These are phyloP conservation scores for Ephialtes manifestator DNA, from an alignment of 2,888 invertebrate species.

Conservation along the genomic window DNA sequence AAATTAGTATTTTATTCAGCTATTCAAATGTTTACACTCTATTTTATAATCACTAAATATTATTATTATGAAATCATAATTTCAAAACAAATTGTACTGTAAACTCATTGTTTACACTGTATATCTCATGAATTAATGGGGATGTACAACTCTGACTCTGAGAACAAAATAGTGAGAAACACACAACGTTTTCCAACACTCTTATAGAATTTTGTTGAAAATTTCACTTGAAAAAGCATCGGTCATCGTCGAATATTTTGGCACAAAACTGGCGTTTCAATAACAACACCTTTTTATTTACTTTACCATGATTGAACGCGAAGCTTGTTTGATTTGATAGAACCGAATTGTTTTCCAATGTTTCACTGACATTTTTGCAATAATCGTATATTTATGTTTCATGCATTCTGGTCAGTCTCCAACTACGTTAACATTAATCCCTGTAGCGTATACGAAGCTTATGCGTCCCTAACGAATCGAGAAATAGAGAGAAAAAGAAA, in stretches of 20 bases:
- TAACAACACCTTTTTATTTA: slow-evolving; percentile 18
- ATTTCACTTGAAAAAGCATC: not conserved
- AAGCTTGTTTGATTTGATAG: not conserved
- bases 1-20: too few relatives aligned
- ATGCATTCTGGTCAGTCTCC: slow-evolving; percentile 65
- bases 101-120: too few relatives aligned
- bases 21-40: too few relatives aligned
- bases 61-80: too few relatives aligned
- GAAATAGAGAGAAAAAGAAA: not conserved
- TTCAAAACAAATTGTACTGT: too few relatives aligned
- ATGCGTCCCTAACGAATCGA: not conserved
- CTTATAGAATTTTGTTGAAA: not conserved
- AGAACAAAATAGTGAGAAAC: too few relatives aligned
- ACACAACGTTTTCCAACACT: not conserved
- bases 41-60: too few relatives aligned
- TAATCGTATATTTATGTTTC: slow-evolving; percentile 26
- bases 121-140: too few relatives aligned
- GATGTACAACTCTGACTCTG: too few relatives aligned
- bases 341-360: slow-evolving; percentile 28
- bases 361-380: slow-evolving; percentile 18
- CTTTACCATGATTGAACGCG: not conserved
- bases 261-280: not conserved
- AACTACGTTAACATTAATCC: slow-evolving; percentile 60
- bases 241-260: slow-evolving; percentile 17
- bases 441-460: not conserved